Evolutionary conservation across 2,888 invertebrate species (phyloP), one percentile per base, ranked within the genome.

Genomic region (Drosophila paramelanica): DNA sequence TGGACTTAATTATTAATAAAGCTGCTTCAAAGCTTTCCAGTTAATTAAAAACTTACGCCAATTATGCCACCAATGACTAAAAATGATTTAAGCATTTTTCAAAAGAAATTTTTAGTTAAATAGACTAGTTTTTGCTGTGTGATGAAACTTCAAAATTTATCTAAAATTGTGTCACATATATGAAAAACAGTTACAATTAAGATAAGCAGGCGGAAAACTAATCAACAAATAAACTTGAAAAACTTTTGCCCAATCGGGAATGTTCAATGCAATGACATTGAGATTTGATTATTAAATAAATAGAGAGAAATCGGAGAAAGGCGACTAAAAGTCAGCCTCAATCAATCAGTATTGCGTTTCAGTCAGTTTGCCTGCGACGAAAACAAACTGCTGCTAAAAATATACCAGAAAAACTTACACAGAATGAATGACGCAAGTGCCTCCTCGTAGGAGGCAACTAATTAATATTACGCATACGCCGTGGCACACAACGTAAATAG

Each of bases 321-420:
- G 43, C 17, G 17, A 56, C 51, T 39, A 31, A 46, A 81, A 56
- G 45, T 46, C 39, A 53, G 61, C 42, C 49, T 33, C 69, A 73
- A 86, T 86, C 80, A 81, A 83, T 81, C 80, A 83, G 67, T 53
- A 45, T 59, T 59, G 51, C 25, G 38, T 51, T 55, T 20, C 41
- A 58, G 17, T 57, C 23, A 39, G 49, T 38, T 61, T 62, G 62
- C 8, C 17, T 10, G n/a, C 17, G 39, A 46, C 73, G 53, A n/a
- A n/a, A 51, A 17, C 23, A 2, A 27, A 52, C 13, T 25, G 3
- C 25, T 51, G 23, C 13, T 36, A 13, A 50, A 33, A 2, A 17
- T 1, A 25, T 17, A 17, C 17, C 13, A 52, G 10, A 8, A 31
- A 31, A 10, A 3, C 10, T 31, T 31, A 10, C 7, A 31, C 31